A percentile compares a stretch with the other conserved stretches of the same genome.
Evolutionary conservation across 2,113 vertebrate genomes (phyloP).

Genomic region (Pelodiscus sinensis): DNA sequence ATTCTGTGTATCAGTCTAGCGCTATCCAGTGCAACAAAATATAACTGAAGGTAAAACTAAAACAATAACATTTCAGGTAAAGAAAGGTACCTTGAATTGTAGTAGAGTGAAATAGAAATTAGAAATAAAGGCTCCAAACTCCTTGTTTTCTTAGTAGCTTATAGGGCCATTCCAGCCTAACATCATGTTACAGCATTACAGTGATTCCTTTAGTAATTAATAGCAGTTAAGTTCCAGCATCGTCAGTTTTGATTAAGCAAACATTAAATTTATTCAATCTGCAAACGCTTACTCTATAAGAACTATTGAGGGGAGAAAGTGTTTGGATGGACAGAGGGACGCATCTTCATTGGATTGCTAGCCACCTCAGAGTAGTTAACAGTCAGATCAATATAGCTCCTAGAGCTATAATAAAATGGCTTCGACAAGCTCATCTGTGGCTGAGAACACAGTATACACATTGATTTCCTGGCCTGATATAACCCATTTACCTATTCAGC

Average conservation of each 20-base stretch:
- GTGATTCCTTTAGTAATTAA: slow-evolving; percentile 82
- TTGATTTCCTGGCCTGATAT: slow-evolving; percentile 88
- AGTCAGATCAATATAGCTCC: slow-evolving; percentile 84
- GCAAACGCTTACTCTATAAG: slow-evolving; percentile 76
- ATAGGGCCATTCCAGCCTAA: slow-evolving; percentile 20
- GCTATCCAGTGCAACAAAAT: not conserved
- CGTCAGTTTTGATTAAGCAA: slow-evolving; percentile 83
- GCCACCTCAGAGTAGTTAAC: slow-evolving; percentile 83
- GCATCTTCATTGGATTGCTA: slow-evolving; percentile 80
- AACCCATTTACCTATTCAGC: slow-evolving; percentile 89
- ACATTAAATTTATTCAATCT: slow-evolving; percentile 83
- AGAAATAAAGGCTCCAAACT: not conserved
- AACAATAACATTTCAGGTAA: not conserved
- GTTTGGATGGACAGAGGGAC: slow-evolving; percentile 79
- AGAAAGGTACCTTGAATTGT: not conserved
- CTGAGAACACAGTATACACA: slow-evolving; percentile 83
- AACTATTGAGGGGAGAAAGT: slow-evolving; percentile 66
- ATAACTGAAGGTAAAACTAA: not conserved
- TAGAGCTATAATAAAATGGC: slow-evolving; percentile 85
- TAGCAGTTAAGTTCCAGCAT: slow-evolving; percentile 79
- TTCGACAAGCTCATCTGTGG: slow-evolving; percentile 84
- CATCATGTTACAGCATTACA: slow-evolving; percentile 63
- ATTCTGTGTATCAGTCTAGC: not conserved
- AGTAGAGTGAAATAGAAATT: not conserved
- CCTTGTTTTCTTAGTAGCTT: not conserved